Evolutionary conservation across 23 tunicate genomes (phyloP).

Genomic region (Clavelina lepadiformis): DNA sequence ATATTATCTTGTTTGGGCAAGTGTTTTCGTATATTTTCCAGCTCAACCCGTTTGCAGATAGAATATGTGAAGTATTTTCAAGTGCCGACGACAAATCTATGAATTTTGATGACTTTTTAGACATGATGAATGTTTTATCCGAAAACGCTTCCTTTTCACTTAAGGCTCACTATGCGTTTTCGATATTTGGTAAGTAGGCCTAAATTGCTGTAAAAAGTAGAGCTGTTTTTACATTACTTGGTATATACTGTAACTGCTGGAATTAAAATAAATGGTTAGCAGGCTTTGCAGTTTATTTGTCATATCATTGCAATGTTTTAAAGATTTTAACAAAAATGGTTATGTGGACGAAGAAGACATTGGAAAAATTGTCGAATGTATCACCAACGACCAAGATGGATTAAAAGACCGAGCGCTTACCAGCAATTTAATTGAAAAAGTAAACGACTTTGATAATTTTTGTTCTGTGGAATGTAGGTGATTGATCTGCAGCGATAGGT

Average conservation of each 20-base stretch:
- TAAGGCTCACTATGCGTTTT: conserved; percentile 45
- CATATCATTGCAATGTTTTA: no score
- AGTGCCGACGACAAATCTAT: not conserved
- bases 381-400: conserved; percentile 23
- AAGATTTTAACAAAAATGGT: conserved; percentile 41
- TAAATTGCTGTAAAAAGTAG: not conserved
- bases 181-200: conserved; percentile 26
- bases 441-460: no score
- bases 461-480: no score
- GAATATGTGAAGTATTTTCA: conserved; percentile 57
- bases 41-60: conserved; percentile 47
- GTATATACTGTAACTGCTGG: no score
- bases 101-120: conserved; percentile 54
- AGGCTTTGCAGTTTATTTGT: no score
- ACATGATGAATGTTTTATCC: conserved; percentile 62
- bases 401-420: conserved; percentile 21
- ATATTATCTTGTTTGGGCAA: no score
- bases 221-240: not conserved
- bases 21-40: no score
- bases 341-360: conserved; percentile 47
- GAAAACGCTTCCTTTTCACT: conserved; percentile 49
- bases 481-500: no score
- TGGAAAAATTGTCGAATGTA: conserved; percentile 2
- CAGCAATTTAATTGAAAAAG: conserved; percentile 29
- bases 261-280: no score